Conservation (phyloP, 2,113 vertebrate genomes). For the Paramisgurnus dabryanus region DNA sequence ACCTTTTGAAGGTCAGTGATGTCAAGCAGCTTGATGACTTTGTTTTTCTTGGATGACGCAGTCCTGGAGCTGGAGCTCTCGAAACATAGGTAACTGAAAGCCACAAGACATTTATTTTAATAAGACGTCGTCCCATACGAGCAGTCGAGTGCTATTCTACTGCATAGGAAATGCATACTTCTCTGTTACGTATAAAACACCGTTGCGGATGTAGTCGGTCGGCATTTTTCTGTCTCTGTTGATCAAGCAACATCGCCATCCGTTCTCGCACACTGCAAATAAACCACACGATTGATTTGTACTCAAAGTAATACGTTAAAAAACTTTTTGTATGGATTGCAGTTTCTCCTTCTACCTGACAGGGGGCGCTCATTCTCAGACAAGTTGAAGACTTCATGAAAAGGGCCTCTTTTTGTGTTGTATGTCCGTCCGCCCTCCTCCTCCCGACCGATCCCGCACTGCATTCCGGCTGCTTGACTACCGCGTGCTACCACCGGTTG, state of each 20-base stretch:
- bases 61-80: constrained; percentile 91
- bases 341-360: constrained; percentile 72
- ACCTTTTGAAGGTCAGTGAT: constrained; percentile 97
- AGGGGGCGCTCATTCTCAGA: constrained; percentile 91
- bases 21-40: constrained; percentile 90
- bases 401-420: constrained; percentile 87
- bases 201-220: constrained; percentile 95
- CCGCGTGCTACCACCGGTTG: constrained; percentile 72
- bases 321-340: neutral
- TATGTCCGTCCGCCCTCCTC: constrained; percentile 85
- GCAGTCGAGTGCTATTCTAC: too few species aligned
- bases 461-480: constrained; percentile 69
- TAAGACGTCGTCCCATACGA: neutral
- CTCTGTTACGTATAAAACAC: constrained; percentile 93
- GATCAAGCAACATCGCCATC: constrained; percentile 97
- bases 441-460: constrained; percentile 76
- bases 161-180: constrained; percentile 78
- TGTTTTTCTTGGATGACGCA: constrained; percentile 93
- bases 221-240: constrained; percentile 94
- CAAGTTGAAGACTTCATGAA: constrained; percentile 92
- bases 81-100: constrained; percentile 88
- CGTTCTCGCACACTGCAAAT: constrained; percentile 85
- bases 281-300: constrained; percentile 4
- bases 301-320: too few species aligned
- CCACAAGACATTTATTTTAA: neutral